Percentiles rank a stretch among this genome's conserved stretches.
Evolutionary conservation across 2,113 vertebrate genomes (phyloP).

Genomic region (Pluvianellus socialis): DNA sequence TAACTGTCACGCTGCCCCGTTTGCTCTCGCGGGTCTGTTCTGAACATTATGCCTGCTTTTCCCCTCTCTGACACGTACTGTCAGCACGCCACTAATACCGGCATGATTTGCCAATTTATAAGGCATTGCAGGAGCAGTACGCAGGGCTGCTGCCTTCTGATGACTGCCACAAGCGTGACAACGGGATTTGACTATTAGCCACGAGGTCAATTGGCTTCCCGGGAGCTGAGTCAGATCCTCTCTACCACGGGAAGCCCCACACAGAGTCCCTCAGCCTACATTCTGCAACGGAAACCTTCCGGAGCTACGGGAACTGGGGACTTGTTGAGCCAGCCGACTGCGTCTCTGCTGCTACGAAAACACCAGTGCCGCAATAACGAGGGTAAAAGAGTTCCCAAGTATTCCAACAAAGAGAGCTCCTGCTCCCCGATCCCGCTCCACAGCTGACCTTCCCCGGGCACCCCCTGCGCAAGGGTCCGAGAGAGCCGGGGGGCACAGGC

Average conservation of each 20-base stretch:
- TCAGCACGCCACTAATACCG: not conserved
- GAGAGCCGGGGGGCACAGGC: not conserved
- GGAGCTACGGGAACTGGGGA: too few relatives aligned
- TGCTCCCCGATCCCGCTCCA: not conserved
- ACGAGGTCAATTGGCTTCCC: not conserved
- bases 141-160: not conserved
- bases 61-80: not conserved
- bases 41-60: rapidly evolving
- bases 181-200: not conserved
- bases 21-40: rapidly evolving
- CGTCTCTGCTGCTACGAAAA: rapidly evolving
- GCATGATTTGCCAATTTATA: not conserved
- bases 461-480: not conserved
- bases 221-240: not conserved
- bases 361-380: rapidly evolving
- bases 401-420: not conserved
- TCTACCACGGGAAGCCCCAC: not conserved
- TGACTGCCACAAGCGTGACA: not conserved
- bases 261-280: not conserved
- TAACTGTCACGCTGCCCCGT: rapidly evolving
- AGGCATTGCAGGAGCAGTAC: not conserved
- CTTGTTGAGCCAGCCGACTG: not conserved
- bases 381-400: not conserved
- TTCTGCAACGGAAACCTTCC: rapidly evolving
- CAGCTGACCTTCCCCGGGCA: not conserved